These are phyloP conservation scores for Alexandromys fortis DNA, from an alignment of 2,113 vertebrate species.

Conservation along the genomic window DNA sequence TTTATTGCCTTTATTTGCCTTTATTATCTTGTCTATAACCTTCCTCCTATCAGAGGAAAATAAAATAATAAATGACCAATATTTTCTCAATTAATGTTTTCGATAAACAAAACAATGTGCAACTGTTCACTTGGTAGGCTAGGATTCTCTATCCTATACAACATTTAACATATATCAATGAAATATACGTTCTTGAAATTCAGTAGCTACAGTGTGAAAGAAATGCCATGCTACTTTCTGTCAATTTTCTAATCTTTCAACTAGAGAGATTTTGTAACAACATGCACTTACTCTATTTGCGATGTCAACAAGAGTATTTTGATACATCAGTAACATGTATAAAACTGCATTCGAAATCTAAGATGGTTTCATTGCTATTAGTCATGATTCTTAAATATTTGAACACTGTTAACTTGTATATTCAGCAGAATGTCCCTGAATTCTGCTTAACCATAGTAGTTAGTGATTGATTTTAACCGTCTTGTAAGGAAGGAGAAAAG, in stretches of 20 bases:
- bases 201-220: not conserved
- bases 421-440: not conserved
- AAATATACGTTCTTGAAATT: not conserved
- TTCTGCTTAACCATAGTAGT: not conserved
- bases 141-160: not conserved
- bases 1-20: no score
- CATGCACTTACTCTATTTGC: not conserved
- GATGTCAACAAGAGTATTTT: not conserved
- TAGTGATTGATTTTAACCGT: not conserved
- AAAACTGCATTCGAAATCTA: not conserved
- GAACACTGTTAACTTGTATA: not conserved
- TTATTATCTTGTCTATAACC: not conserved
- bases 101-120: not conserved
- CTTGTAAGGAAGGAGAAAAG: not conserved
- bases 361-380: not conserved
- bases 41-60: not conserved
- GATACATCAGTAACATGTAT: not conserved
- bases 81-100: not conserved
- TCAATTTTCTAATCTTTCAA: constrained; percentile 13
- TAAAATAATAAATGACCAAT: not conserved
- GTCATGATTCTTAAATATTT: not conserved
- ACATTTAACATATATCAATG: constrained; percentile 7
- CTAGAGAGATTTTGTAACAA: not conserved
- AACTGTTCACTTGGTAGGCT: not conserved
- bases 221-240: not conserved